Percentiles rank a stretch among this genome's conserved stretches.
phyloP scores from a whole-genome alignment of 2,888 invertebrate species.

The Nomada goodeniana region DNA sequence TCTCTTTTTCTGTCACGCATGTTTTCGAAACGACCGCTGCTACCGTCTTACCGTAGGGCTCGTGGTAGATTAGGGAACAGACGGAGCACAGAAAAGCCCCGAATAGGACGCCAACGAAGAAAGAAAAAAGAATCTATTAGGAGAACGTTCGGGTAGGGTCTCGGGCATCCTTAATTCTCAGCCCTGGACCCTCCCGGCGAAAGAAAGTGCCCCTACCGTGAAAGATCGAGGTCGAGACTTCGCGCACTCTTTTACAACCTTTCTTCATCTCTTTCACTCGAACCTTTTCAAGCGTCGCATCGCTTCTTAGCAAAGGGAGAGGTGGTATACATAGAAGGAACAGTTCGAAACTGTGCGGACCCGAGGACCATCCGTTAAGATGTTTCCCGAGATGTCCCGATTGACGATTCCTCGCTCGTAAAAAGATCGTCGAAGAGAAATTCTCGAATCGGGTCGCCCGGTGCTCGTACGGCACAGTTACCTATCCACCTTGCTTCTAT shows the following conservation, averaged over 20 bases:
- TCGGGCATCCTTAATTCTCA: conserved; percentile 32
- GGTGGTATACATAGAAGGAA: background rate
- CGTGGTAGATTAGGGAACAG: too few relatives aligned
- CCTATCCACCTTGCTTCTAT: conserved; percentile 56
- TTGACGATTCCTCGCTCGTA: conserved; percentile 36
- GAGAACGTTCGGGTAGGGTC: conserved; percentile 22
- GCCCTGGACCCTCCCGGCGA: conserved; percentile 66
- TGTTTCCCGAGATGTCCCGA: conserved; percentile 44
- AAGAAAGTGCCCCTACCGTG: conserved; percentile 76
- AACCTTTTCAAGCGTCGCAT: conserved; percentile 4
- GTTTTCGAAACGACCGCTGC: background rate
- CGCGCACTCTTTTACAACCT: conserved; percentile 66
- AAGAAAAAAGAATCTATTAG: background rate
- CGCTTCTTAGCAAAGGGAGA: background rate
- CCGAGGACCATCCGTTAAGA: conserved; percentile 59
- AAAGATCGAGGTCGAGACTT: conserved; percentile 76
- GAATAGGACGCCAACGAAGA: background rate
- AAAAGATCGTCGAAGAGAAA: conserved; percentile 56
- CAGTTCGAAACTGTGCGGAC: conserved; percentile 63
- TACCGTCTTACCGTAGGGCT: background rate
- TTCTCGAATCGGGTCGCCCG: conserved; percentile 54
- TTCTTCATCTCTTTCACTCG: conserved; percentile 1
- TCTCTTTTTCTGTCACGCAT: background rate
- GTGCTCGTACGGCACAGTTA: conserved; percentile 45
- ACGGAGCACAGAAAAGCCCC: background rate